Conservation (phyloP, 1,140 invertebrate genomes). For the Ceratoteleas bidentatus region DNA sequence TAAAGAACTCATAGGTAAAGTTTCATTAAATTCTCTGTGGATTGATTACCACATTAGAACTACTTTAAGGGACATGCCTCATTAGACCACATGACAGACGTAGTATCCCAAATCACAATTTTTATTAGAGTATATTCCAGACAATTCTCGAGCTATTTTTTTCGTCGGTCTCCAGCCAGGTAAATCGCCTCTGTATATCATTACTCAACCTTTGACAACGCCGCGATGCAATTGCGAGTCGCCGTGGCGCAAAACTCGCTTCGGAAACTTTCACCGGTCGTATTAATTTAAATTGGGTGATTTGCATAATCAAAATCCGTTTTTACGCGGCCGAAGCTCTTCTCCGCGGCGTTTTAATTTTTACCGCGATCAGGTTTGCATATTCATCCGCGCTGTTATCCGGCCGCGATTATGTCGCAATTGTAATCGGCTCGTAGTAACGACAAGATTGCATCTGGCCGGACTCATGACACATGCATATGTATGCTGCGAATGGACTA, state of each 20-base stretch:
- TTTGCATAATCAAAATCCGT: slow-evolving; percentile 26
- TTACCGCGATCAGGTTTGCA: neutral
- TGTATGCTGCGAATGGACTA: slow-evolving; percentile 28
- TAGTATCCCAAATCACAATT: too few species aligned
- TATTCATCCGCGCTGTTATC: slow-evolving; percentile 13
- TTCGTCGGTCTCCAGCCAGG: neutral
- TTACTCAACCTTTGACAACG: slow-evolving; percentile 24
- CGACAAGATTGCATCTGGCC: slow-evolving; percentile 23
- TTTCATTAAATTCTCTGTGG: too few species aligned
- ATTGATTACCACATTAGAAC: too few species aligned
- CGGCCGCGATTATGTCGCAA: slow-evolving; percentile 12
- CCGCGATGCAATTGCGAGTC: slow-evolving; percentile 11
- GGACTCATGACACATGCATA: slow-evolving; percentile 11
- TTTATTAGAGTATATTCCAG: too few species aligned
- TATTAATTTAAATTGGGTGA: slow-evolving; percentile 36
- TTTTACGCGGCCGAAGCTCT: slow-evolving; percentile 1
- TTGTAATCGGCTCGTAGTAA: slow-evolving; percentile 34
- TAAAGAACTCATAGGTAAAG: too few species aligned
- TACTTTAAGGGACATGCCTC: too few species aligned
- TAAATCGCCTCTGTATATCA: slow-evolving; percentile 12
- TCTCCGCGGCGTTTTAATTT: slow-evolving; percentile 17
- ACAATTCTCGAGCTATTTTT: neutral
- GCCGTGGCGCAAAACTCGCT: slow-evolving; percentile 11
- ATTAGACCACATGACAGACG: too few species aligned
- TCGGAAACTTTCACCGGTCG: slow-evolving; percentile 12